Percentiles rank a stretch among this genome's conserved stretches.
Conservation (phyloP, 2,797 vertebrate species). For the Ispidina lecontei region DNA sequence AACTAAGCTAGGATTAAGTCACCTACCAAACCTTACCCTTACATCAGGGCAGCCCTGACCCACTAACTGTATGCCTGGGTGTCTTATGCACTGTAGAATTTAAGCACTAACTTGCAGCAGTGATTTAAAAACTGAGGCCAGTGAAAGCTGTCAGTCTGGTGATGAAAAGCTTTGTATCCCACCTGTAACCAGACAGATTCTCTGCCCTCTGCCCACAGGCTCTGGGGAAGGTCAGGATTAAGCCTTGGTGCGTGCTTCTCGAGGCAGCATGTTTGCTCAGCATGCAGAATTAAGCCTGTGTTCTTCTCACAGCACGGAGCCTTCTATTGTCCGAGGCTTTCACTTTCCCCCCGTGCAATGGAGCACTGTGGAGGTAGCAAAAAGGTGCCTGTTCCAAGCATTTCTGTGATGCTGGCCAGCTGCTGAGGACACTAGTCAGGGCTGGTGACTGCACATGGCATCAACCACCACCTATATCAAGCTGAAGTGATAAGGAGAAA, state of each 20-base stretch:
- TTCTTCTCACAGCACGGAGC: not conserved
- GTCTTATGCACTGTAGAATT: not conserved
- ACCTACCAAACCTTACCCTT: not conserved
- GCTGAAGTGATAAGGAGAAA: not conserved
- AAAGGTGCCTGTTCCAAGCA: not conserved
- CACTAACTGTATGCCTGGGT: not conserved
- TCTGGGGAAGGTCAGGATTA: not conserved
- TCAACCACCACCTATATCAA: not conserved
- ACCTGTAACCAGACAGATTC: not conserved
- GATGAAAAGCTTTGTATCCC: conserved; percentile 5
- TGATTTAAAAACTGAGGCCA: not conserved
- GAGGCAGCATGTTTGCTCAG: not conserved
- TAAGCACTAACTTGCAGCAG: not conserved
- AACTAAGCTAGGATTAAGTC: not conserved
- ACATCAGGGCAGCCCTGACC: not conserved
- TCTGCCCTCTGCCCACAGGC: not conserved
- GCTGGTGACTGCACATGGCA: not conserved
- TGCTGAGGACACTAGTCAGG: not conserved
- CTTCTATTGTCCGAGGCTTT: not conserved
- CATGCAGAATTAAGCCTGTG: not conserved
- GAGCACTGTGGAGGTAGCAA: not conserved
- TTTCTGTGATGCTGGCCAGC: not conserved
- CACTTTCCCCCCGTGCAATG: not conserved
- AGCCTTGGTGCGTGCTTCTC: not conserved
- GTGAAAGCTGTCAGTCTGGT: not conserved